A percentile compares a stretch with the other conserved stretches of the same genome.
Conservation (phyloP, 2,797 vertebrate genomes). For the Etheostoma perlongum region DNA sequence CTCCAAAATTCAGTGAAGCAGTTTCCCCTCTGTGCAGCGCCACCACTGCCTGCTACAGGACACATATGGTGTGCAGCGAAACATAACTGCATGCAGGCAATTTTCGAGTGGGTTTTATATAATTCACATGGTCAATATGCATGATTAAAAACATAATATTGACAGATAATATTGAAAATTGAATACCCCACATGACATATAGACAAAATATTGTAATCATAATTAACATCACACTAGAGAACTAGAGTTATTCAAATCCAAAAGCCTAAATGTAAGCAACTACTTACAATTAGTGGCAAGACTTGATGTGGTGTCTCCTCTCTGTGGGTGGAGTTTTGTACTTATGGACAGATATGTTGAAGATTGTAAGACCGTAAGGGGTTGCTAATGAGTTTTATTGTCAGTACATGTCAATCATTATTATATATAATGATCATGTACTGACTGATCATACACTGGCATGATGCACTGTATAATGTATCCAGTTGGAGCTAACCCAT, state of each 20-base stretch:
- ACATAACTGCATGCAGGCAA: no score
- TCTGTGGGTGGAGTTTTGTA: slow-evolving; percentile 39
- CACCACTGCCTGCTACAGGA: no score
- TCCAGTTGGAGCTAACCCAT: neutral
- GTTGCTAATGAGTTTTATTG: slow-evolving; percentile 1
- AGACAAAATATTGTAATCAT: slow-evolving; percentile 3
- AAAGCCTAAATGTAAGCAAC: slow-evolving; percentile 16
- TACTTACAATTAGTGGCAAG: slow-evolving; percentile 43
- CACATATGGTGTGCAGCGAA: no score
- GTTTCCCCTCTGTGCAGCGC: no score
- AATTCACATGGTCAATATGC: no score
- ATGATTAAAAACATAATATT: no score
- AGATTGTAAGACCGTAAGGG: slow-evolving; percentile 24
- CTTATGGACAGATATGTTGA: slow-evolving; percentile 26
- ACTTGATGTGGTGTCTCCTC: slow-evolving; percentile 19
- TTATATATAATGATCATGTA: no score
- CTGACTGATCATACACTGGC: neutral
- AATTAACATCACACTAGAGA: slow-evolving; percentile 19
- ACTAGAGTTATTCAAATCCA: slow-evolving; percentile 23
- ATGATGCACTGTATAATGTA: neutral
- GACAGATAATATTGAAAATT: no score
- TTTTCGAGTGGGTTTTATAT: no score
- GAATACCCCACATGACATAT: slow-evolving; percentile 13
- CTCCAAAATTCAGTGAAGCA: no score
- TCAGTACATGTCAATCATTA: neutral